Base-by-base conservation (phyloP, 2,888 invertebrate genomes). In the Oxytorus armatus region DNA sequence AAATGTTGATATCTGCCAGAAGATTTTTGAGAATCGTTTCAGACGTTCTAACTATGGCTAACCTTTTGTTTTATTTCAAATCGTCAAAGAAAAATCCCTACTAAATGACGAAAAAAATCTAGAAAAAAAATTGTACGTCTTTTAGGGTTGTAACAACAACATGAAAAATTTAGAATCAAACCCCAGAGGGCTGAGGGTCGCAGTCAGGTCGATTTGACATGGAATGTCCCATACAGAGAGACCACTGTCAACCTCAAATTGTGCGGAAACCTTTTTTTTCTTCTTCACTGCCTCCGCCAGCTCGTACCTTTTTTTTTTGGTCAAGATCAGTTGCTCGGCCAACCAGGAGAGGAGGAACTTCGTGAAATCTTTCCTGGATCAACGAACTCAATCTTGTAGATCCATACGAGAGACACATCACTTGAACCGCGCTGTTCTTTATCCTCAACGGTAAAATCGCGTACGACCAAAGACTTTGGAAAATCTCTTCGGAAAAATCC, bases 191-290 rank as follows among this genome's bases (percentile, higher is more conserved):
- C n/a, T n/a, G n/a, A n/a, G n/a, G n/a, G n/a, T n/a, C n/a, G n/a
- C n/a, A n/a, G n/a, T n/a, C n/a, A n/a, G n/a, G n/a, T n/a, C n/a
- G n/a, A n/a, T n/a, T n/a, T n/a, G n/a, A n/a, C n/a, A n/a, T n/a
- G n/a, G n/a, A n/a, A n/a, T n/a, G n/a, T n/a, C n/a, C n/a, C n/a
- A n/a, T 29, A 5, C 5, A 29, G 29, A 29, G 29, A 29, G 29
- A 16, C 44, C 29, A 83, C 85, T 86, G 86, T 88, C 86, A 86
- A 83, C 81, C 83, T 87, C 83, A 90, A 90, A 90, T 90, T 90
- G 89, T 77, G 86, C 87, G 90, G 89, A 90, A 90, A 88, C 75
- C 69, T 74, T 81, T 69, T 81, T 82, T 82, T 57, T 72, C 59
- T 57, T 72, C 59, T 36, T 29, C 29, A 16, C 42, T 55, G 25